These are phyloP conservation scores for Actinia tenebrosa DNA, from an alignment of 64 coral and sea anemone species.

Conservation along the genomic window DNA sequence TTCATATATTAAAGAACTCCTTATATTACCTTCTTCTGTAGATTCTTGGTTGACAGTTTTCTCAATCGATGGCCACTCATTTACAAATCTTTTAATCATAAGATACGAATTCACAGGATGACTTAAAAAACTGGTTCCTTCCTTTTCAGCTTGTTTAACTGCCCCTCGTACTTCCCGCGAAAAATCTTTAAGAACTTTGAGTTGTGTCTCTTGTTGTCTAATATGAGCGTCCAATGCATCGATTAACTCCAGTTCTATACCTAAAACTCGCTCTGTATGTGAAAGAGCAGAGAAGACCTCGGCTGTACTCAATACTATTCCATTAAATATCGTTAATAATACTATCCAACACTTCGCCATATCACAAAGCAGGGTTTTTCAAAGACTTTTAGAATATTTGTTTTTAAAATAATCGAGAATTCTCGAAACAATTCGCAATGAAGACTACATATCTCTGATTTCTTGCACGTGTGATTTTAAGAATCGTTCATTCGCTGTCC, in stretches of 20 bases:
- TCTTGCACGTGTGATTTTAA: not conserved
- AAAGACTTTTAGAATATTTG: not conserved
- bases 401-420: not conserved
- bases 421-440: not conserved
- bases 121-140: slow-evolving; percentile 45
- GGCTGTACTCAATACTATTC: not conserved
- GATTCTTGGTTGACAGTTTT: slow-evolving; percentile 20
- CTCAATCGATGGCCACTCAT: slow-evolving; percentile 65
- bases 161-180: slow-evolving; percentile 41
- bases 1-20: too few relatives aligned
- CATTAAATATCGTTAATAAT: not conserved
- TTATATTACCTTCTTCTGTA: slow-evolving; percentile 44
- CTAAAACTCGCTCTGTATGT: slow-evolving; percentile 62
- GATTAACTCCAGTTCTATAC: slow-evolving; percentile 65
- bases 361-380: not conserved
- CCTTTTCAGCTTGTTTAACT: slow-evolving; percentile 39
- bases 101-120: slow-evolving; percentile 83
- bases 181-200: slow-evolving; percentile 48
- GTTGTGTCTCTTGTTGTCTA: slow-evolving; percentile 44
- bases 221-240: slow-evolving; percentile 73
- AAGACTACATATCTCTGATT: slow-evolving; percentile 1
- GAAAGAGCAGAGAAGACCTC: slow-evolving; percentile 79
- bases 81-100: slow-evolving; percentile 84
- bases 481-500: not conserved
- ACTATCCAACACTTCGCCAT: not conserved